Evolutionary conservation across 2,113 vertebrate species (phyloP), one percentile per base, ranked within the genome.

Genomic region (Pachypanchax playfairii): DNA sequence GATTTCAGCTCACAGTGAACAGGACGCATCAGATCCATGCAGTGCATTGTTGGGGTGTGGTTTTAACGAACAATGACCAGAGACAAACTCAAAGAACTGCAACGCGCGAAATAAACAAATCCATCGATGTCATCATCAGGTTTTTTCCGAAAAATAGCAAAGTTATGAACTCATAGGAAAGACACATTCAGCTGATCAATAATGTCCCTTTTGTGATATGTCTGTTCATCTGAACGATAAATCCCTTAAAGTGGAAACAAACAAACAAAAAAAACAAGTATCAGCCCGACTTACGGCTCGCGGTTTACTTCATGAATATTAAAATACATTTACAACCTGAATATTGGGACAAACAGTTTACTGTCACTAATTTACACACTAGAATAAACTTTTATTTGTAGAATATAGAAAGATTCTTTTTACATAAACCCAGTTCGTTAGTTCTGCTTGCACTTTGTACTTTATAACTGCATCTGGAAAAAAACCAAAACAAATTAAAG

Each of bases 21-120:
- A 90, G 91, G 91, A 93, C 90, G 92, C 91, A 89, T 90, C 85
- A 88, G 89, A 91, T 87, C 86, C 93, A 93, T 93, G 92, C 93
- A 92, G 93, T 86, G 88, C 84, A 90, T 88, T 51, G 81, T 86
- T 89, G 91, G 91, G 84, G 88, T 88, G 87, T 78, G 31, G 31
- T 35, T 12, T 35, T 35, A 41, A 41, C 15, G n/a, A 43, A 43
- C 3, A 42, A 18, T 10, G 1, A 44, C 21, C 3, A 10, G 21
- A 18, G 11, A 22, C 39, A 1, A 10, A 85, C 47, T 75, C 75
- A 79, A 87, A 92, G 91, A 88, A 91, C 90, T 87, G 93, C 89
- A 91, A 92, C 88, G 93, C 84, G 93, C 92, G 39, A 83, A 88
- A 90, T 87, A 84, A 91, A 85, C 81, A 91, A 46, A 57, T 41